Conservation (phyloP, 2,797 vertebrate genomes). For the Pyrocephalus nanus region DNA sequence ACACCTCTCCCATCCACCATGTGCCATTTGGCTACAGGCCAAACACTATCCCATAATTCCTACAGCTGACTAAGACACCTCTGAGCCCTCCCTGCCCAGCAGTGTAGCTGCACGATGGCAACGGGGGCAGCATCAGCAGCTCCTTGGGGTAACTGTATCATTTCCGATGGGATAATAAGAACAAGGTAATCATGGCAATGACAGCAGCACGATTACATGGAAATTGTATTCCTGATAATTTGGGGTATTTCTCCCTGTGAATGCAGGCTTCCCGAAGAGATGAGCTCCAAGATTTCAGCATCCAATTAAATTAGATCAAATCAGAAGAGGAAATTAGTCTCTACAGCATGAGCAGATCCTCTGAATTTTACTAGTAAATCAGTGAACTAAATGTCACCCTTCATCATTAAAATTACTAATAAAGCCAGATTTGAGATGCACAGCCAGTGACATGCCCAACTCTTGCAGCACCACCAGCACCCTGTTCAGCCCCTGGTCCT, state of each 20-base stretch:
- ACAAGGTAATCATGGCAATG: neutral
- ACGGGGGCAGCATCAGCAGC: neutral
- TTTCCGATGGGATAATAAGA: neutral
- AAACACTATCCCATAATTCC: neutral
- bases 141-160: neutral
- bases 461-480: neutral
- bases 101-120: neutral
- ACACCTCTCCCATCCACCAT: neutral
- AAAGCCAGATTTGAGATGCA: conserved; percentile 6
- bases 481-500: neutral
- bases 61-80: neutral
- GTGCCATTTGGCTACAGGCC: neutral
- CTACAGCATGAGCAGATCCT: conserved; percentile 19
- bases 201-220: neutral
- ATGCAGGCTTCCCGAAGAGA: neutral
- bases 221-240: neutral
- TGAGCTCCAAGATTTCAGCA: conserved; percentile 7
- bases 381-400: conserved; percentile 8
- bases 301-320: conserved; percentile 59
- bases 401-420: conserved; percentile 19
- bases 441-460: neutral
- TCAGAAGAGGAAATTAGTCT: conserved; percentile 58
- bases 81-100: neutral
- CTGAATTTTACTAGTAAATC: conserved; percentile 20
- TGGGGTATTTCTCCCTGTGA: conserved; percentile 12